phyloP scores from a whole-genome alignment of 1,140 invertebrate genomes.

The Drosophila quadrilineata region DNA sequence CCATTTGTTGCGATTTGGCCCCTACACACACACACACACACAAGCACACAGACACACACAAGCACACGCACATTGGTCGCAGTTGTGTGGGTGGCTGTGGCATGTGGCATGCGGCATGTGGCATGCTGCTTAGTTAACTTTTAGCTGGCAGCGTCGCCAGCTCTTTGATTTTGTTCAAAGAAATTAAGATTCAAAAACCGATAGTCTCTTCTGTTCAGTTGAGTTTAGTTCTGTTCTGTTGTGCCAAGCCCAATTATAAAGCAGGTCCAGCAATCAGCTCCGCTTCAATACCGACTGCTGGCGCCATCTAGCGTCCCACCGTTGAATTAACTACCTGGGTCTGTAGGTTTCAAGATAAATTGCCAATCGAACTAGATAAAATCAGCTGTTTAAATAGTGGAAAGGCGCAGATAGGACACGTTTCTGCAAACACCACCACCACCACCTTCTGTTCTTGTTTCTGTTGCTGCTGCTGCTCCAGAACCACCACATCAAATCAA shows the following conservation, averaged over 20 bases:
- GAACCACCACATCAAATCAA: constrained; percentile 23
- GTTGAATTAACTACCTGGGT: constrained; percentile 8
- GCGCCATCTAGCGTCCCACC: neutral
- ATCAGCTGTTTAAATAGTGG: constrained; percentile 74
- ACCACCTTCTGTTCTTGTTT: neutral
- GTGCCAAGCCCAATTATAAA: constrained; percentile 54
- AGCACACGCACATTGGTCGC: neutral
- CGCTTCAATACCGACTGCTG: neutral
- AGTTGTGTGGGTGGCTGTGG: neutral
- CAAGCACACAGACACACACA: constrained; percentile 1
- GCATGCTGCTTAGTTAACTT: constrained; percentile 60
- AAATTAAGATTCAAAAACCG: constrained; percentile 80
- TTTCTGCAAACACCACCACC: too few relatives aligned
- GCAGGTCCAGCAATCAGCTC: neutral
- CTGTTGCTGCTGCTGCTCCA: neutral
- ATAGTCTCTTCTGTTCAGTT: constrained; percentile 40
- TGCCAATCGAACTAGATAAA: constrained; percentile 79
- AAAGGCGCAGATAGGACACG: constrained; percentile 63
- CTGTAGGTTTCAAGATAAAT: constrained; percentile 61
- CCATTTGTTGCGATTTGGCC: constrained; percentile 67
- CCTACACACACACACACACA: constrained; percentile 3
- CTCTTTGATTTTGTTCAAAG: constrained; percentile 50
- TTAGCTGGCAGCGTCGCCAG: constrained; percentile 32
- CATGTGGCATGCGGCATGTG: neutral
- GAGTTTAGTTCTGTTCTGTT: too few relatives aligned